Conservation (phyloP, 2,797 vertebrate genomes). For the Tiaroga cobitis region DNA sequence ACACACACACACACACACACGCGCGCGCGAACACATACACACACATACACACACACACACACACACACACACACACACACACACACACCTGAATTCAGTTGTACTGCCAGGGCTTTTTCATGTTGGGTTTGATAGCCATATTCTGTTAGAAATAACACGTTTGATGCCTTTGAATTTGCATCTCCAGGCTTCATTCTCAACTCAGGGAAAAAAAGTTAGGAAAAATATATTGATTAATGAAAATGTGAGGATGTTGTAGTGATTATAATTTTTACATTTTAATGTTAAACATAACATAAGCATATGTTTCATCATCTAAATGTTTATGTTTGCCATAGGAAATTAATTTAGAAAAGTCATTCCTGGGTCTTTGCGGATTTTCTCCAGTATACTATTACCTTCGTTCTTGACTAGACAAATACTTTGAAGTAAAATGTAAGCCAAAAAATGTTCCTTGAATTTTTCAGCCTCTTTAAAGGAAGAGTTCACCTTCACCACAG, state of each 20-base stretch:
- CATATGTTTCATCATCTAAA: background rate
- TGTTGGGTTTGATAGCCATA: conserved; percentile 31
- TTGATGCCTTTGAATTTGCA: conserved; percentile 36
- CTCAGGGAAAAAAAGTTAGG: background rate
- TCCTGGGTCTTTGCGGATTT: background rate
- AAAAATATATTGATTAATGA: background rate
- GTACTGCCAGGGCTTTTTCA: background rate
- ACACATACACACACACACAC: conserved; percentile 5
- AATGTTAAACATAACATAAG: background rate
- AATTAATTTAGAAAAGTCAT: background rate
- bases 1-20: background rate
- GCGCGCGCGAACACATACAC: background rate
- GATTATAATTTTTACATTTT: background rate
- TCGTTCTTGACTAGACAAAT: background rate
- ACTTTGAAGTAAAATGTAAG: background rate
- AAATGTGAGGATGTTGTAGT: background rate
- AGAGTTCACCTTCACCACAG: background rate
- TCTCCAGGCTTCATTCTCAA: conserved; percentile 30
- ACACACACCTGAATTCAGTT: conserved; percentile 23
- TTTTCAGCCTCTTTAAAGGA: background rate
- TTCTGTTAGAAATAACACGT: conserved; percentile 14
- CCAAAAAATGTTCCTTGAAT: background rate
- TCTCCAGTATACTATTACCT: background rate
- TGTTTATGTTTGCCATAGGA: background rate
- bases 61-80: conserved; percentile 4